These are phyloP conservation scores for Actinostola sp. DNA, from an alignment of 92 coral and sea anemone species.

Conservation along the genomic window DNA sequence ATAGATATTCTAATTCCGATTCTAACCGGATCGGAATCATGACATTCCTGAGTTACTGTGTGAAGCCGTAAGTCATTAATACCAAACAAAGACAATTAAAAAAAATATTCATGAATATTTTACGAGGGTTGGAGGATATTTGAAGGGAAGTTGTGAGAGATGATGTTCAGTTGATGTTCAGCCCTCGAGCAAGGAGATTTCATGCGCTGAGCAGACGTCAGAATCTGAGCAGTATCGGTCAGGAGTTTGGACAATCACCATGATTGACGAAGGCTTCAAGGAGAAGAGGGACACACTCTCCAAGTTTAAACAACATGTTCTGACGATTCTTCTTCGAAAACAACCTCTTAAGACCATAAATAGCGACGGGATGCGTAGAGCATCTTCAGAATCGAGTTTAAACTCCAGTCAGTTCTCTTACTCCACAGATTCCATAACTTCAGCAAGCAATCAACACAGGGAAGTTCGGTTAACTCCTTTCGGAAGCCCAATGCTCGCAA, in stretches of 20 bases:
- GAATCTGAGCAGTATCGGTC: no score
- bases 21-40: no score
- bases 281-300: not conserved
- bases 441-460: not conserved
- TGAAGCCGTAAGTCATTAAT: not conserved
- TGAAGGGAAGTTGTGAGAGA: not conserved
- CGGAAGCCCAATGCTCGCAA: slow-evolving; percentile 22
- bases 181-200: not conserved
- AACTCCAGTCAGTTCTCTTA: slow-evolving; percentile 26
- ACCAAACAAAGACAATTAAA: not conserved
- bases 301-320: slow-evolving; percentile 24
- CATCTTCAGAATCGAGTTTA: slow-evolving; percentile 23
- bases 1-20: no score
- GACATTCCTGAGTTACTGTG: no score
- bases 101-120: slow-evolving; percentile 14
- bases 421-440: slow-evolving; percentile 21
- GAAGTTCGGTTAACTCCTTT: slow-evolving; percentile 3
- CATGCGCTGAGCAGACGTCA: no score
- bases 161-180: slow-evolving; percentile 4
- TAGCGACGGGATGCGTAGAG: not conserved
- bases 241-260: not conserved
- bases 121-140: not conserved
- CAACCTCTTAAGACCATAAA: not conserved
- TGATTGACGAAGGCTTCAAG: slow-evolving; percentile 25
- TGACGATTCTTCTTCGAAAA: slow-evolving; percentile 21